Percentiles rank a stretch among this genome's conserved stretches.
Evolutionary conservation across 2,797 vertebrate species (phyloP).

Genomic region (Scarus forsteni): DNA sequence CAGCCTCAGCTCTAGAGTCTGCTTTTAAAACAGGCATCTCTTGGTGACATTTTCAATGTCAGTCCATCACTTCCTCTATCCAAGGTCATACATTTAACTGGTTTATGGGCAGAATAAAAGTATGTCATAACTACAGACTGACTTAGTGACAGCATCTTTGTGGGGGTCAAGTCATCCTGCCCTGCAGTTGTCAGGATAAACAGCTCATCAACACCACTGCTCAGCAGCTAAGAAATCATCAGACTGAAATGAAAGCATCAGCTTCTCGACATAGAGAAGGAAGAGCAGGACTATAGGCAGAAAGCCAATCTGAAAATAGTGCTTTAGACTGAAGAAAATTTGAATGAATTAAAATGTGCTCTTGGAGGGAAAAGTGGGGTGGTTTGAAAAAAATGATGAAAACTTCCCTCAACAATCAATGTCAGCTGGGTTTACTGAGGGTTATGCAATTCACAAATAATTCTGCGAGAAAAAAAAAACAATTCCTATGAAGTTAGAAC

Average conservation of each 20-base stretch:
- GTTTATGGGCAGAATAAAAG: neutral
- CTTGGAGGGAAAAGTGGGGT: too few species aligned
- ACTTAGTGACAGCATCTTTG: neutral
- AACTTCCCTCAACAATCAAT: too few species aligned
- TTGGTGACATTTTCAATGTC: neutral
- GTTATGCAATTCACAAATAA: too few species aligned
- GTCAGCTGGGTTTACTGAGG: too few species aligned
- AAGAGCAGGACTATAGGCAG: neutral
- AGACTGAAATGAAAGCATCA: neutral
- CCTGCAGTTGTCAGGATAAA: conserved; percentile 3
- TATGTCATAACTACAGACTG: neutral
- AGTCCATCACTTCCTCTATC: neutral
- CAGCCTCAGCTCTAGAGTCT: neutral
- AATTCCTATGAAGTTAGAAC: too few species aligned
- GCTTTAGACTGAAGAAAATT: too few species aligned
- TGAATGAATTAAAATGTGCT: too few species aligned
- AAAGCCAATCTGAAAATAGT: neutral
- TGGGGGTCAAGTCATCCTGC: conserved; percentile 5
- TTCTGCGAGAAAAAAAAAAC: too few species aligned
- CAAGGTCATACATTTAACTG: neutral
- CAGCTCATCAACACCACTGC: neutral
- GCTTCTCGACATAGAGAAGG: neutral
- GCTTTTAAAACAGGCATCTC: too few species aligned
- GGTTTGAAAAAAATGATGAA: too few species aligned
- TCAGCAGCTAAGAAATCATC: neutral